A percentile compares a stretch with the other conserved stretches of the same genome.
phyloP scores from a whole-genome alignment of 2,113 vertebrate genomes.

The Amphiprion percula region DNA sequence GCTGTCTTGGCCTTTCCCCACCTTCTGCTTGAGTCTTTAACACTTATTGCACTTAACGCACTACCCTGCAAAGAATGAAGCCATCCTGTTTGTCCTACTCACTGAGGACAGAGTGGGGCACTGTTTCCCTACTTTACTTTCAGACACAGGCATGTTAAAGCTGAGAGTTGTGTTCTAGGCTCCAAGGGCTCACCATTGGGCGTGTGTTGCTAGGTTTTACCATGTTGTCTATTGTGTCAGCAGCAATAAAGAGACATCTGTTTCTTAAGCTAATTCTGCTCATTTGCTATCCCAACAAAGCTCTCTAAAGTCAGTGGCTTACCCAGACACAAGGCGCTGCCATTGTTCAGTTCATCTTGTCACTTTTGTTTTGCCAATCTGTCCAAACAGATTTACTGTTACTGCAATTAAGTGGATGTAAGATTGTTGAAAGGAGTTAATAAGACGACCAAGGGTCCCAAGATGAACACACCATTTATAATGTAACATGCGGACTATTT shows the following conservation, averaged over 20 bases:
- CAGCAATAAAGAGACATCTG: slow-evolving; percentile 53
- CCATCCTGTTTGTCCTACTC: slow-evolving; percentile 15
- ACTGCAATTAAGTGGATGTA: slow-evolving; percentile 23
- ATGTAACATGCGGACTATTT: slow-evolving; percentile 6
- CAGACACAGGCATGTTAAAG: not conserved
- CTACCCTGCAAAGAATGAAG: slow-evolving; percentile 22
- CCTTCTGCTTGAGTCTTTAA: slow-evolving; percentile 61
- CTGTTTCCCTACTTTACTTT: slow-evolving; percentile 59
- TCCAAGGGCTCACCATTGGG: not conserved
- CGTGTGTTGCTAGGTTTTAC: slow-evolving; percentile 39
- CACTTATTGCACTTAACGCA: slow-evolving; percentile 64
- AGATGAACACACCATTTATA: slow-evolving; percentile 11
- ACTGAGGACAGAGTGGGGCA: slow-evolving; percentile 63
- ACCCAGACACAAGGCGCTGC: slow-evolving; percentile 18
- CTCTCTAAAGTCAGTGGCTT: slow-evolving; percentile 34
- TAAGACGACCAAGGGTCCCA: not conserved
- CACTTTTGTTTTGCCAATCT: slow-evolving; percentile 57
- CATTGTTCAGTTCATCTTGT: slow-evolving; percentile 41
- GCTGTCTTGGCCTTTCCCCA: slow-evolving; percentile 55
- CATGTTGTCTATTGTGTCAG: slow-evolving; percentile 31
- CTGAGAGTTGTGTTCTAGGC: slow-evolving; percentile 4
- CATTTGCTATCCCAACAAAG: slow-evolving; percentile 40
- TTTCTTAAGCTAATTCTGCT: slow-evolving; percentile 55
- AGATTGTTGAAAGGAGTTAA: slow-evolving; percentile 34
- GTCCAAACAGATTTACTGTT: slow-evolving; percentile 40